These are phyloP conservation scores for Neodon shergylaensis DNA, from an alignment of 2,113 vertebrate genomes.

Conservation along the genomic window DNA sequence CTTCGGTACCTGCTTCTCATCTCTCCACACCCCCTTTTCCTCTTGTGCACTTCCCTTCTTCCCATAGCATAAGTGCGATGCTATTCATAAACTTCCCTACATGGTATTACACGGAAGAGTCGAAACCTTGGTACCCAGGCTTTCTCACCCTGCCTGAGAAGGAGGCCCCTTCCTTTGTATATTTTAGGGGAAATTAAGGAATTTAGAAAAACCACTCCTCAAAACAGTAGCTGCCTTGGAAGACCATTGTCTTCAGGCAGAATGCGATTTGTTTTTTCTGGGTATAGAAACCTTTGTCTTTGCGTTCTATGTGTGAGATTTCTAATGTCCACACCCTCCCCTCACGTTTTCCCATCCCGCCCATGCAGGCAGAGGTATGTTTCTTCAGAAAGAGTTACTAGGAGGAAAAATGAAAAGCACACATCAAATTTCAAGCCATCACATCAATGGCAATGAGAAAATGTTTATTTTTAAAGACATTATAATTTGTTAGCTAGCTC, in stretches of 20 bases:
- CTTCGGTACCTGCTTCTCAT: neutral
- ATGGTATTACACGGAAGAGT: neutral
- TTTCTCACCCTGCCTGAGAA: conserved; percentile 37
- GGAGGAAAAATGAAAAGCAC: conserved; percentile 16
- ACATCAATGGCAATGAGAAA: neutral
- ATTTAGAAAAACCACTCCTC: conserved; percentile 64
- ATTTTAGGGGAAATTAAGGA: conserved; percentile 74
- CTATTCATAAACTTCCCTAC: neutral
- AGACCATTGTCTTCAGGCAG: conserved; percentile 43
- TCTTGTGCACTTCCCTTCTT: neutral
- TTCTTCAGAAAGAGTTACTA: conserved; percentile 15
- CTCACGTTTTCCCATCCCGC: conserved; percentile 41
- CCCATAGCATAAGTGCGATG: neutral
- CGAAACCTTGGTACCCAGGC: neutral
- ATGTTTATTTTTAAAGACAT: neutral
- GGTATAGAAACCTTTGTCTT: conserved; percentile 34
- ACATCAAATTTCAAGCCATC: neutral
- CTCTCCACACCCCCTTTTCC: neutral
- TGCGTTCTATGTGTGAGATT: conserved; percentile 3
- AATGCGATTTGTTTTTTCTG: conserved; percentile 27
- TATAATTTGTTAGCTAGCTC: neutral
- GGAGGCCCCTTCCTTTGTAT: conserved; percentile 48
- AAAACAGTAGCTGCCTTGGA: conserved; percentile 60
- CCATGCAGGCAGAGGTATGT: conserved; percentile 10
- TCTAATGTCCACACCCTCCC: neutral